Percentiles rank a stretch among this genome's conserved stretches.
phyloP scores from a whole-genome alignment of 2,113 vertebrate species.

The Psammodynastes pulverulentus region DNA sequence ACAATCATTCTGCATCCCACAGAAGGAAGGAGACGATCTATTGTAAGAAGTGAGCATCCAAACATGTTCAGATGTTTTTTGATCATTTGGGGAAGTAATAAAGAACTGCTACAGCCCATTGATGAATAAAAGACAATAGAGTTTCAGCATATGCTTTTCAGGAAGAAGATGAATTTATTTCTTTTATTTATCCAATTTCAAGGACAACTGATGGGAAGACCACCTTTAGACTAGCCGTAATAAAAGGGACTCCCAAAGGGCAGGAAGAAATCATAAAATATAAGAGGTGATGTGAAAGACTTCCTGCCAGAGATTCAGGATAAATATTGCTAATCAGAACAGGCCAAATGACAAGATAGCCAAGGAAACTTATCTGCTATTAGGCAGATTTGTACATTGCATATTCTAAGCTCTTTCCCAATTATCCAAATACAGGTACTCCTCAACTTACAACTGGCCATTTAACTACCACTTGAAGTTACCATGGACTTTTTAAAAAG shows the following conservation, averaged over 20 bases:
- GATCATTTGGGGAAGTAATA: background rate
- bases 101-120: background rate
- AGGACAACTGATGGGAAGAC: background rate
- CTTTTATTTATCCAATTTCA: background rate
- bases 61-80: background rate
- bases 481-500: no score
- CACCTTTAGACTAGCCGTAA: background rate
- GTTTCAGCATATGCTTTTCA: background rate
- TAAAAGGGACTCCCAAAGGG: background rate
- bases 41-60: background rate
- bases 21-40: background rate
- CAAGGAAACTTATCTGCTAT: background rate
- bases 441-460: background rate
- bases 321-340: background rate
- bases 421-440: background rate
- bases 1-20: background rate
- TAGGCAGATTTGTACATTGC: background rate
- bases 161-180: background rate
- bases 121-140: background rate
- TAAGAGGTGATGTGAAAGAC: background rate
- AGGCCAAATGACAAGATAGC: background rate
- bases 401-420: background rate
- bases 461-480: no score
- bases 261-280: background rate
- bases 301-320: background rate